Conservation (phyloP, 2,797 vertebrate genomes). For the Vespertilio murinus region DNA sequence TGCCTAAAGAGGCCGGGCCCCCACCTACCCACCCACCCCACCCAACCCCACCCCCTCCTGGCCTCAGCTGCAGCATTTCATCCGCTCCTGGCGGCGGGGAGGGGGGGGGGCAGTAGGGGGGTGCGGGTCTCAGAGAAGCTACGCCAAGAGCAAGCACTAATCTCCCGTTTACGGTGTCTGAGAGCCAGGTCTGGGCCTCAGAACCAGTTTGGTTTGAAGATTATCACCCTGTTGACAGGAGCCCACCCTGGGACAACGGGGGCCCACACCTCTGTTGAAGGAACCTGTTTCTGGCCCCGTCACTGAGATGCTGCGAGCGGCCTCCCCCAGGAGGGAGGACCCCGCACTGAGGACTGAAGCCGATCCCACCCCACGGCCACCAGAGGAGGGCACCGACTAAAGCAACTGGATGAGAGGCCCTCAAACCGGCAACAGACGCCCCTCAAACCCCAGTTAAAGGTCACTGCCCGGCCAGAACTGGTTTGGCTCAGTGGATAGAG, state of each 20-base stretch:
- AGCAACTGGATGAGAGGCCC: too few species aligned
- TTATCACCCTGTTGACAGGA: slow-evolving; percentile 59
- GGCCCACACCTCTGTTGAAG: slow-evolving; percentile 59
- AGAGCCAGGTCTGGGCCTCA: not conserved
- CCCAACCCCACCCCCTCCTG: not conserved
- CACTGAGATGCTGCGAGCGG: not conserved
- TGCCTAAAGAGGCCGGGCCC: not conserved
- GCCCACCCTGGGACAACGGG: slow-evolving; percentile 45
- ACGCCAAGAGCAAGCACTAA: not conserved
- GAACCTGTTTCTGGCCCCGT: slow-evolving; percentile 19
- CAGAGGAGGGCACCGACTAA: too few species aligned
- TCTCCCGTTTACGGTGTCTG: not conserved
- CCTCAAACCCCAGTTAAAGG: not conserved
- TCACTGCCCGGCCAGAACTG: too few species aligned
- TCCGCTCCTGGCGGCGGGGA: not conserved
- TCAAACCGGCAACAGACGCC: not conserved
- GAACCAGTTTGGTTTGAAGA: slow-evolving; percentile 61
- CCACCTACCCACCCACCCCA: too few species aligned
- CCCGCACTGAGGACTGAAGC: not conserved
- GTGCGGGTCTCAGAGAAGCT: not conserved
- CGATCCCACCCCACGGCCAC: not conserved
- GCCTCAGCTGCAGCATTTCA: not conserved
- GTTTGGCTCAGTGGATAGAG: too few species aligned
- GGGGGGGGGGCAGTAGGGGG: not conserved
- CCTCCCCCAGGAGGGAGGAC: not conserved